Percentiles rank a stretch among this genome's conserved stretches.
phyloP scores from a whole-genome alignment of 2,797 vertebrate species.

The Falco columbarius region DNA sequence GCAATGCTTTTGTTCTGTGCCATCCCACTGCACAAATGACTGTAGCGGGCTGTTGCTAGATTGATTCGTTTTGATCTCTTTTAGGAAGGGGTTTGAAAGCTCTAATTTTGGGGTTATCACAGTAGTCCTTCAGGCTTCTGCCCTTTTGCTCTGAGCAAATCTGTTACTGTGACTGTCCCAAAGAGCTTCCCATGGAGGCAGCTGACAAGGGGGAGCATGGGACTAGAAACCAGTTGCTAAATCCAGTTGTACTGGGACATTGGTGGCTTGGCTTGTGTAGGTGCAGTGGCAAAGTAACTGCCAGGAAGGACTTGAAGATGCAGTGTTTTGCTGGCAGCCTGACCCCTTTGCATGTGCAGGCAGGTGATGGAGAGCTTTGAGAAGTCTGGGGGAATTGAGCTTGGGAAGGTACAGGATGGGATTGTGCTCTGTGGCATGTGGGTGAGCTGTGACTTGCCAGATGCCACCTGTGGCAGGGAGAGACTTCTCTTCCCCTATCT shows the following conservation, averaged over 20 bases:
- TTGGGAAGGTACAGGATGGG: neutral
- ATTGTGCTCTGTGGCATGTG: neutral
- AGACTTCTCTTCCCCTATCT: neutral
- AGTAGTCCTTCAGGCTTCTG: neutral
- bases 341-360: neutral
- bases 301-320: neutral
- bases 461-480: neutral
- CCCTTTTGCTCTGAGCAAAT: neutral
- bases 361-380: neutral
- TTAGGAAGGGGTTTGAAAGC: neutral
- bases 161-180: neutral
- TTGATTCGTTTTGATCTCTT: neutral
- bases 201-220: fast-evolving
- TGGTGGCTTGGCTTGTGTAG: neutral
- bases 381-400: neutral
- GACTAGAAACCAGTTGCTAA: neutral
- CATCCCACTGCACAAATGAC: neutral
- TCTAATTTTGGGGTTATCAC: neutral
- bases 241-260: neutral
- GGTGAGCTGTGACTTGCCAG: neutral
- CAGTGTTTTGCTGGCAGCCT: neutral
- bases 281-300: neutral
- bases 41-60: fast-evolving
- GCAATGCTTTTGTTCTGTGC: constrained; percentile 6
- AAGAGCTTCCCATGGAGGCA: neutral